Evolutionary conservation across 2,888 invertebrate genomes (phyloP), one percentile per base, ranked within the genome.

Genomic region (Eristalis tenax): DNA sequence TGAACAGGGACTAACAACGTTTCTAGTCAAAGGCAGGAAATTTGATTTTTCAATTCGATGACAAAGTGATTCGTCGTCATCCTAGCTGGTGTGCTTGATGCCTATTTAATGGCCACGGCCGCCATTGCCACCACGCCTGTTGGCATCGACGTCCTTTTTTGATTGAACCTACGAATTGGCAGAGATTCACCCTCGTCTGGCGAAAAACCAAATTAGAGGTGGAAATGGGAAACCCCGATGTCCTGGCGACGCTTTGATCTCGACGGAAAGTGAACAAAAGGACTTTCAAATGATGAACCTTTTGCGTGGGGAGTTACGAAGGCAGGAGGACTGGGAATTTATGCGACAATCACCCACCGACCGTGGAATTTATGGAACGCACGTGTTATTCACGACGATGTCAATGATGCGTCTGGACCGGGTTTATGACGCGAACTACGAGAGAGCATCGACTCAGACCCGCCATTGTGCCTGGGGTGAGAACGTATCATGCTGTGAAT

Each of bases 331-430:
- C 63, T 56, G 18, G 15, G 28, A 50, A 84, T 84, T 84, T 84
- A 75, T 84, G 80, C 32, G 79, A 73, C 66, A 40, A 15, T 57
- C 70, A 35, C 15, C 28, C 61, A 35, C 40, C 69, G 69, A 64
- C 63, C 8, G 69, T 11, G 18, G 61, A 63, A 64, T 66, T 71
- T 68, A 76, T 81, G 50, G 73, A 69, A 38, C 78, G 74, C 83
- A 83, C 83, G 86, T 86, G 77, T 70, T 65, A 75, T 86, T 86
- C 70, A 86, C 74, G 77, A 82, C 74, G 86, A 82, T 86, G 82
- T 86, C 82, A 83, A 83, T 18, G 50, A 71, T 69, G 59, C 63
- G 65, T 83, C 78, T 71, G 69, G 83, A 71, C 75, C 18, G 38
- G 69, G 73, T 86, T 82, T 82, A 81, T 77, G 76, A 65, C 28